Evolutionary conservation across 2,888 invertebrate species (phyloP).

Genomic region (Limnephilus marmoratus): DNA sequence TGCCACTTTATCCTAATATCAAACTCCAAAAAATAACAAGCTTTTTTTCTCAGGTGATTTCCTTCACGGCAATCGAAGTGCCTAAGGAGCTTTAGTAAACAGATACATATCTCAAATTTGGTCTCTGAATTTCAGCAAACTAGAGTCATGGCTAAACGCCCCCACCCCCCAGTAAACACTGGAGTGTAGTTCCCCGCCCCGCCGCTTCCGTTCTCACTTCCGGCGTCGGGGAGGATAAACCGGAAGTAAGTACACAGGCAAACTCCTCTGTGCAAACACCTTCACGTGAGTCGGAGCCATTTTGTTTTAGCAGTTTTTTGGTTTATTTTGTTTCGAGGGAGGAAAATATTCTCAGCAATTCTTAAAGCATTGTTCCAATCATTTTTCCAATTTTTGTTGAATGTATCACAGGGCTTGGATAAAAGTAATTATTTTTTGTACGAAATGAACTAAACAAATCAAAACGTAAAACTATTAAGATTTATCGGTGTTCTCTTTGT

Average conservation of each 20-base stretch:
- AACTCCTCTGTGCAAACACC: conserved; percentile 48
- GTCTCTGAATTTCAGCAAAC: conserved; percentile 37
- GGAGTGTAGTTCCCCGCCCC: conserved; percentile 47
- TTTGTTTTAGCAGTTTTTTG: conserved; percentile 39
- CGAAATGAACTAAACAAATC: background rate
- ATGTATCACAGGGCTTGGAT: background rate
- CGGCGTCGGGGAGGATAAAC: conserved; percentile 56
- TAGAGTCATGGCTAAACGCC: conserved; percentile 36
- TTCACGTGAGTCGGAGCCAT: conserved; percentile 35
- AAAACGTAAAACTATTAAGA: background rate
- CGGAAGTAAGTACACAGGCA: conserved; percentile 59
- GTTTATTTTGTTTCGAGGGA: conserved; percentile 1
- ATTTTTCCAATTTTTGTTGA: background rate
- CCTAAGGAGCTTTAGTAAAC: conserved; percentile 10
- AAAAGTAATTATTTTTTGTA: background rate
- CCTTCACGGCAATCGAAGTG: background rate
- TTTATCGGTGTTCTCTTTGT: background rate
- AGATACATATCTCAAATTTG: background rate
- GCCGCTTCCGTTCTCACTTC: conserved; percentile 60
- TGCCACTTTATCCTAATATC: no score
- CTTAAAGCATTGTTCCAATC: background rate
- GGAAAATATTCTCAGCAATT: conserved; percentile 9
- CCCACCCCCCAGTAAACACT: conserved; percentile 41
- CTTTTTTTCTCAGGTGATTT: background rate
- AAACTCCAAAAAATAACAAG: background rate